A percentile compares a stretch with the other conserved stretches of the same genome.
These are phyloP conservation scores for Nothobranchius furzeri DNA, from an alignment of 2,113 vertebrate species.

Conservation along the genomic window DNA sequence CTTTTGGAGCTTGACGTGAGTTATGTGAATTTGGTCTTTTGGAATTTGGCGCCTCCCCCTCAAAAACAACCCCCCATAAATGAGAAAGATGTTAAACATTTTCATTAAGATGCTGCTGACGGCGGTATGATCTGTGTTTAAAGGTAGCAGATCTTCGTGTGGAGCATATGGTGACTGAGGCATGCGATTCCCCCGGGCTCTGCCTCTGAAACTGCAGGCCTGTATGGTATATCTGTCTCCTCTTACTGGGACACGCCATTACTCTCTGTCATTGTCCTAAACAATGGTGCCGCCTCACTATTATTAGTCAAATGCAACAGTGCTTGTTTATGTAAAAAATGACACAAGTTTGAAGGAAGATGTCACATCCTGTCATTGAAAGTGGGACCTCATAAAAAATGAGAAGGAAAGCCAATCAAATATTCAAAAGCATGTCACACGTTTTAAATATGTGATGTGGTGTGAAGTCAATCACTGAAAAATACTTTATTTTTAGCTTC, in stretches of 20 bases:
- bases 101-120: too few relatives aligned
- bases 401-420: conserved; percentile 8
- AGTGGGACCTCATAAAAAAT: conserved; percentile 42
- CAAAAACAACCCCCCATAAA: too few relatives aligned
- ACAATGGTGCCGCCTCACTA: conserved; percentile 58
- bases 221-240: conserved; percentile 16
- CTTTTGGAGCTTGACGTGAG: too few relatives aligned
- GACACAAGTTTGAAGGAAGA: conserved; percentile 46
- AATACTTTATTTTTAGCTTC: too few relatives aligned
- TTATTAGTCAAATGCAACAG: conserved; percentile 56
- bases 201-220: conserved; percentile 50
- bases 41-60: too few relatives aligned
- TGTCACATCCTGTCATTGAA: conserved; percentile 10
- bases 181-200: conserved; percentile 37
- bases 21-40: too few relatives aligned
- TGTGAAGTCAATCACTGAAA: too few relatives aligned
- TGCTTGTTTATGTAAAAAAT: conserved; percentile 26
- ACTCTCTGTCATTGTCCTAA: conserved; percentile 58
- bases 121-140: background rate
- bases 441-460: too few relatives aligned
- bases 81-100: too few relatives aligned
- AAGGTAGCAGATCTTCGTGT: conserved; percentile 14
- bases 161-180: conserved; percentile 52
- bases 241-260: conserved; percentile 49
- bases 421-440: too few relatives aligned